These are phyloP conservation scores for Ips nitidus DNA, from an alignment of 1,140 invertebrate species.

Conservation along the genomic window DNA sequence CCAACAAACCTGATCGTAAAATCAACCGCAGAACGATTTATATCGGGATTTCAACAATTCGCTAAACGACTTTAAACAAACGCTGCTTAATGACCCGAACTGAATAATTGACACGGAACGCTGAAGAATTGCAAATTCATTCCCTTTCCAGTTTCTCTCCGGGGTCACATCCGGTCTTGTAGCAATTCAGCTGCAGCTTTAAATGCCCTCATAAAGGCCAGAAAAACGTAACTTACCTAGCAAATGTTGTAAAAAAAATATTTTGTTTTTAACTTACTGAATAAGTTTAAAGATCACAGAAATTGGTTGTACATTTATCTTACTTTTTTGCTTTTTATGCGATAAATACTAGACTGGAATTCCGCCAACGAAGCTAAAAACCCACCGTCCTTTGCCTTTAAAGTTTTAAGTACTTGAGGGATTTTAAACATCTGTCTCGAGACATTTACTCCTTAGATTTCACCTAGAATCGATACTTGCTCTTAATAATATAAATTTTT, in stretches of 20 bases:
- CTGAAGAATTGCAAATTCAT: constrained; percentile 6
- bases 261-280: neutral
- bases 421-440: too few species aligned
- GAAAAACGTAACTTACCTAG: neutral
- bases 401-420: too few species aligned
- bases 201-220: constrained; percentile 2
- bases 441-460: too few species aligned
- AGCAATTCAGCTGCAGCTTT: neutral
- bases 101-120: constrained; percentile 3
- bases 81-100: constrained; percentile 12
- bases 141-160: neutral
- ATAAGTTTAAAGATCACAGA: too few species aligned
- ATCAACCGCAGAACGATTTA: constrained; percentile 1
- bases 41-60: constrained; percentile 6
- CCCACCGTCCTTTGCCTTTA: too few species aligned
- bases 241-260: too few species aligned
- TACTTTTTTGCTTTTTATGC: too few species aligned
- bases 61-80: constrained; percentile 8
- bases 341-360: too few species aligned
- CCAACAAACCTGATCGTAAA: neutral
- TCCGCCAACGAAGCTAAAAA: too few species aligned
- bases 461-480: too few species aligned
- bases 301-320: too few species aligned
- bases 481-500: neutral
- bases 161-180: neutral